These are phyloP conservation scores for Orchestes rusci DNA, from an alignment of 2,888 invertebrate species.

Conservation along the genomic window DNA sequence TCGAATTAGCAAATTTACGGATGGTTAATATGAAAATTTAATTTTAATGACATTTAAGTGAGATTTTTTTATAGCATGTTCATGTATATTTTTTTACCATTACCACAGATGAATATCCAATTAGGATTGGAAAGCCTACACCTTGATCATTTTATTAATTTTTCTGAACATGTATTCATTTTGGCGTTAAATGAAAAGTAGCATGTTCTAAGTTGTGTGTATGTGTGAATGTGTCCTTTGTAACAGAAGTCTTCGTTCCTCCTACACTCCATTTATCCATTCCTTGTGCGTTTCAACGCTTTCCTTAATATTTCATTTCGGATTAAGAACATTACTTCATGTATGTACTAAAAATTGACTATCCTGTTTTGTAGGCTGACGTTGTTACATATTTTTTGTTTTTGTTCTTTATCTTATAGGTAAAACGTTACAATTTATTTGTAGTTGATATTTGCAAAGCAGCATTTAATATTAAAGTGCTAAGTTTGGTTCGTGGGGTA, in stretches of 20 bases:
- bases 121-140: background rate
- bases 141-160: background rate
- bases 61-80: constrained; percentile 19
- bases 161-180: constrained; percentile 4
- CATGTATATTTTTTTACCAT: constrained; percentile 2
- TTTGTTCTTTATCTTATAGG: too few species aligned
- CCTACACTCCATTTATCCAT: constrained; percentile 42
- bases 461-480: too few species aligned
- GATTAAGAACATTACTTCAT: constrained; percentile 12
- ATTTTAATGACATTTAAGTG: constrained; percentile 22
- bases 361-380: too few species aligned
- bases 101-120: background rate
- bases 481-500: too few species aligned
- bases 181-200: constrained; percentile 13
- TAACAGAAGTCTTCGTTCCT: constrained; percentile 45
- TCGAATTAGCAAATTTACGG: constrained; percentile 24
- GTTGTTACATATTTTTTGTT: too few species aligned
- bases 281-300: constrained; percentile 30
- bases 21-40: constrained; percentile 15
- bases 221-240: constrained; percentile 38
- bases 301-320: constrained; percentile 13
- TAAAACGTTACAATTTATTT: too few species aligned
- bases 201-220: constrained; percentile 25
- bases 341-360: too few species aligned
- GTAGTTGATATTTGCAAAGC: too few species aligned